Evolutionary conservation across 2,797 vertebrate species (phyloP).

Genomic region (Malacoraja senta): DNA sequence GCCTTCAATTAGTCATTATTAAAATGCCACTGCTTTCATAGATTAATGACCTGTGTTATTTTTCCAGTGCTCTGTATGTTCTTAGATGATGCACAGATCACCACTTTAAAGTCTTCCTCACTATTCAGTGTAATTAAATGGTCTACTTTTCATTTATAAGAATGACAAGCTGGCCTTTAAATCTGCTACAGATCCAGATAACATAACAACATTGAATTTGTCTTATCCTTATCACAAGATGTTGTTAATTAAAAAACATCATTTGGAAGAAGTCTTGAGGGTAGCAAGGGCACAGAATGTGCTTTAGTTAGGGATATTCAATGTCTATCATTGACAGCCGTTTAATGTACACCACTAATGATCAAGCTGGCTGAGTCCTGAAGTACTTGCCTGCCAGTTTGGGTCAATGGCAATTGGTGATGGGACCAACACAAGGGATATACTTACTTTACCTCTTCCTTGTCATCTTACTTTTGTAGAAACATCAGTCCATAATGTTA

Average conservation of each 20-base stretch:
- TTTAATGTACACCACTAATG: too few relatives aligned
- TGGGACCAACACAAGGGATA: too few relatives aligned
- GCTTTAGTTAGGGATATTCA: too few relatives aligned
- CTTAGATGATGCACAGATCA: background rate
- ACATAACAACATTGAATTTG: background rate
- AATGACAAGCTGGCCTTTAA: conserved; percentile 7
- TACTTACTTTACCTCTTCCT: too few relatives aligned
- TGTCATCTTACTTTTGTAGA: too few relatives aligned
- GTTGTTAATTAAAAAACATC: background rate
- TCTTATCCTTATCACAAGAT: background rate
- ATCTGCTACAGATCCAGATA: background rate
- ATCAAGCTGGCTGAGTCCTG: too few relatives aligned
- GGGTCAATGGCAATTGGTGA: too few relatives aligned
- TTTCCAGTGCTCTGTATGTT: background rate
- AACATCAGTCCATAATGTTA: too few relatives aligned
- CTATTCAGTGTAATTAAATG: background rate
- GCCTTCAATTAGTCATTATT: background rate
- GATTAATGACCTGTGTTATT: background rate
- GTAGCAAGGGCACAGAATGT: background rate
- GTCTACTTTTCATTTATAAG: background rate
- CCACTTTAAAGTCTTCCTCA: background rate
- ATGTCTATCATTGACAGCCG: too few relatives aligned
- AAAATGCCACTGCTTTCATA: background rate
- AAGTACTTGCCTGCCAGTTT: too few relatives aligned
- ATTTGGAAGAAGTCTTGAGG: background rate